Conservation (phyloP, 2,888 invertebrate genomes). For the Corbicula japonica region DNA sequence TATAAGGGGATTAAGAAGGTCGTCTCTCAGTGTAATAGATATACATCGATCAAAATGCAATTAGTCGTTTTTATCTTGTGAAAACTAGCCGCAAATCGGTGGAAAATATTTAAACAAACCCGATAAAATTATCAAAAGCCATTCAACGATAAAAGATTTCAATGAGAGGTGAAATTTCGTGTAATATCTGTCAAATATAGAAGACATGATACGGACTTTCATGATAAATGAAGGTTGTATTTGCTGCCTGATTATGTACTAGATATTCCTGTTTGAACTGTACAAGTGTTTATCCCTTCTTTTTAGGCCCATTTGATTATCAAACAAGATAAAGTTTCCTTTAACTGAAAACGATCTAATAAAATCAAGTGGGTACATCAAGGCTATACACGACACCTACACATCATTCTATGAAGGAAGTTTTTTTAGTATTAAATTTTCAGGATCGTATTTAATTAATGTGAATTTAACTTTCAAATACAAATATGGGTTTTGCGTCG, state of each 20-base stretch:
- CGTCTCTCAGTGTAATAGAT: neutral
- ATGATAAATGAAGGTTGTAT: conserved; percentile 29
- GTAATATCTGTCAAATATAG: conserved; percentile 26
- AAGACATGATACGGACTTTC: conserved; percentile 15
- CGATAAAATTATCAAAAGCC: conserved; percentile 28
- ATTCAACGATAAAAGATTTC: conserved; percentile 17
- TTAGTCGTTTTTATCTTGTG: conserved; percentile 22
- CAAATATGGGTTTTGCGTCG: too few relatives aligned
- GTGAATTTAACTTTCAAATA: too few relatives aligned
- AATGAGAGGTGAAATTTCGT: conserved; percentile 29
- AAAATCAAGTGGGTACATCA: neutral
- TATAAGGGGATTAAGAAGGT: too few relatives aligned
- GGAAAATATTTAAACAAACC: conserved; percentile 21
- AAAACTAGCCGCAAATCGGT: conserved; percentile 6
- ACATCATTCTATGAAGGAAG: too few relatives aligned
- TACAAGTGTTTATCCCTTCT: conserved; percentile 20
- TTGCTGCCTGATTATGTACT: conserved; percentile 16
- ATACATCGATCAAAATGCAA: conserved; percentile 18
- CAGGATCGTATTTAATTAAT: too few relatives aligned
- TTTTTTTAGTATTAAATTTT: too few relatives aligned
- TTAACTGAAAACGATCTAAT: neutral
- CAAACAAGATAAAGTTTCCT: conserved; percentile 15
- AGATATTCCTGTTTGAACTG: conserved; percentile 25
- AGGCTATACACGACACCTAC: too few relatives aligned
- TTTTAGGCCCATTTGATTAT: conserved; percentile 30